phyloP scores from a whole-genome alignment of 2,113 vertebrate species.

The Prunella fulvescens region DNA sequence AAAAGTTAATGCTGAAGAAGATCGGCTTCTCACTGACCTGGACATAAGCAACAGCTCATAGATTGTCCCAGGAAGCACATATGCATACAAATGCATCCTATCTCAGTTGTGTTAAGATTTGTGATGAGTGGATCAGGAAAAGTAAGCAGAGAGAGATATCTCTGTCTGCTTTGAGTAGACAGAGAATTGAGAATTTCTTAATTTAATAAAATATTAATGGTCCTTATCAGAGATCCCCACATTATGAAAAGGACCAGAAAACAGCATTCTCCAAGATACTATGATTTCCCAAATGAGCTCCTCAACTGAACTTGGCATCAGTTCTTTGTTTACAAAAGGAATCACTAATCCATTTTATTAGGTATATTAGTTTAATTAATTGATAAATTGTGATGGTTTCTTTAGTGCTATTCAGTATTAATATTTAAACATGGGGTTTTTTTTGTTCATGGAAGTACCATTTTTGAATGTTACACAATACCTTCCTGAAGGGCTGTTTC shows the following conservation, averaged over 20 bases:
- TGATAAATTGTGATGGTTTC: background rate
- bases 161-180: background rate
- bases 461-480: fast-evolving
- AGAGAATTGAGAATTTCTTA: background rate
- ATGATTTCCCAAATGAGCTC: background rate
- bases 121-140: background rate
- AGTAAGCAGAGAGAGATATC: background rate
- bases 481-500: background rate
- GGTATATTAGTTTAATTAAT: background rate
- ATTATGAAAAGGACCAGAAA: background rate
- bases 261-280: background rate
- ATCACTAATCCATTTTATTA: background rate
- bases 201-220: background rate
- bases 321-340: background rate
- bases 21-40: background rate
- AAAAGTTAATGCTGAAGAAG: background rate
- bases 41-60: background rate
- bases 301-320: background rate
- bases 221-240: background rate
- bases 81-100: fast-evolving
- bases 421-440: background rate
- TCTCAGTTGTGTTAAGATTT: background rate
- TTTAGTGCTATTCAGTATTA: background rate
- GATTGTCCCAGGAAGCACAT: background rate
- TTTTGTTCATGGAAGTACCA: background rate